phyloP scores from a whole-genome alignment of 2,113 vertebrate genomes.

The Cebus imitator region DNA sequence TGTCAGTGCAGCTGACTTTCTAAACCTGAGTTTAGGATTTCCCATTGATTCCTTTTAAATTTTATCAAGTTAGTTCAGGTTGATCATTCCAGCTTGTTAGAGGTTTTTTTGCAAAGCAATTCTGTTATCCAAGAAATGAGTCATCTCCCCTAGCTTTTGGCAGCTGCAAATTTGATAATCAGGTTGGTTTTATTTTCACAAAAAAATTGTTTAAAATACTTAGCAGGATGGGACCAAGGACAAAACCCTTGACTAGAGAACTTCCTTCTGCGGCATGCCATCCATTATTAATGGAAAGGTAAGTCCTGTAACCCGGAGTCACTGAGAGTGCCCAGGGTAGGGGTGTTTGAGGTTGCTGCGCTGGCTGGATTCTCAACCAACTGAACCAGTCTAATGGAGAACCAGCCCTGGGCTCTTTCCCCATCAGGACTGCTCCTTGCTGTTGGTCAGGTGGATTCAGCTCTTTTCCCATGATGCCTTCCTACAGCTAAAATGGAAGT shows the following conservation, averaged over 20 bases:
- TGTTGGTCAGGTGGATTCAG: neutral
- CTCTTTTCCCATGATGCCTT: neutral
- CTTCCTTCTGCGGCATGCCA: neutral
- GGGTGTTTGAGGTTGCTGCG: accelerated
- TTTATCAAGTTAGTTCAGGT: neutral
- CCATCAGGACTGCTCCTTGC: too few relatives aligned
- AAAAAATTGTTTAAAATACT: neutral
- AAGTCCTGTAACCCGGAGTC: neutral
- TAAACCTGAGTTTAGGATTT: neutral
- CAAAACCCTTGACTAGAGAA: neutral
- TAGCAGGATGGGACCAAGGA: neutral
- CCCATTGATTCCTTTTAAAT: neutral
- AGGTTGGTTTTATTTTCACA: neutral
- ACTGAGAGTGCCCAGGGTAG: too few relatives aligned
- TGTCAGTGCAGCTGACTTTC: neutral
- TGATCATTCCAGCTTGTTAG: neutral
- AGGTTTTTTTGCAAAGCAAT: neutral
- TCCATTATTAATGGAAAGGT: neutral
- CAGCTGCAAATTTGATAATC: neutral
- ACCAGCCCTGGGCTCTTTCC: neutral
- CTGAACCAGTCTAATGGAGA: neutral
- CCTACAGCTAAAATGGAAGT: neutral
- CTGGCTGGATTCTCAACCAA: neutral
- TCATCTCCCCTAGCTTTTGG: neutral
- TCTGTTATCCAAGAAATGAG: neutral